Percentiles rank a stretch among this genome's conserved stretches.
phyloP scores from a whole-genome alignment of 2,113 vertebrate species.

The Perca fluviatilis region DNA sequence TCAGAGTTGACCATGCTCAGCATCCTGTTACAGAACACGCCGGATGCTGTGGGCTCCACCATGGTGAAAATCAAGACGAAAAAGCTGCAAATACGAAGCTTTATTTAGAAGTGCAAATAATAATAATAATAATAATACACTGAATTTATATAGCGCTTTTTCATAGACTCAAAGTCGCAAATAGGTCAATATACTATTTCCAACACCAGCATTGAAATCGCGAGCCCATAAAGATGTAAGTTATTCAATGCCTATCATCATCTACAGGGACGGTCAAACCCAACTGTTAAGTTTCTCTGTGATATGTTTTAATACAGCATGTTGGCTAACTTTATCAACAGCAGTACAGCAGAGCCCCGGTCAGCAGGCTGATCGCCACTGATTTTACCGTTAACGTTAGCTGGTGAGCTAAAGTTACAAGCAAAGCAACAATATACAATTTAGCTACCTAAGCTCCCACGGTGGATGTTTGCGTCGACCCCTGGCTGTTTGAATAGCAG shows the following conservation, averaged over 20 bases:
- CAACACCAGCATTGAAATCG: neutral
- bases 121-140: no score
- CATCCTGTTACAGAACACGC: slow-evolving; percentile 93
- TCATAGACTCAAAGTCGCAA: no score
- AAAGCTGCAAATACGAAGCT: slow-evolving; percentile 34
- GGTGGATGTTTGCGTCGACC: neutral
- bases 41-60: slow-evolving; percentile 92
- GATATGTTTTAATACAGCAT: neutral
- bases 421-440: neutral
- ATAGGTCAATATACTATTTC: neutral
- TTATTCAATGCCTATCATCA: neutral
- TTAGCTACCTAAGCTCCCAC: neutral
- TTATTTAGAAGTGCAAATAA: neutral
- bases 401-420: neutral
- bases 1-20: slow-evolving; percentile 98
- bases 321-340: neutral
- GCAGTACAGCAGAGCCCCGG: neutral
- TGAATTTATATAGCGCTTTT: no score
- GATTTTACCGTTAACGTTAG: slow-evolving; percentile 1
- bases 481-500: neutral
- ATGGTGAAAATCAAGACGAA: slow-evolving; percentile 36
- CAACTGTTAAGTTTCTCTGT: neutral
- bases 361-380: neutral
- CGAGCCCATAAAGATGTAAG: neutral
- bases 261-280: neutral